Base-by-base conservation (phyloP, 2,113 vertebrate genomes). In the Trichechus manatus region DNA sequence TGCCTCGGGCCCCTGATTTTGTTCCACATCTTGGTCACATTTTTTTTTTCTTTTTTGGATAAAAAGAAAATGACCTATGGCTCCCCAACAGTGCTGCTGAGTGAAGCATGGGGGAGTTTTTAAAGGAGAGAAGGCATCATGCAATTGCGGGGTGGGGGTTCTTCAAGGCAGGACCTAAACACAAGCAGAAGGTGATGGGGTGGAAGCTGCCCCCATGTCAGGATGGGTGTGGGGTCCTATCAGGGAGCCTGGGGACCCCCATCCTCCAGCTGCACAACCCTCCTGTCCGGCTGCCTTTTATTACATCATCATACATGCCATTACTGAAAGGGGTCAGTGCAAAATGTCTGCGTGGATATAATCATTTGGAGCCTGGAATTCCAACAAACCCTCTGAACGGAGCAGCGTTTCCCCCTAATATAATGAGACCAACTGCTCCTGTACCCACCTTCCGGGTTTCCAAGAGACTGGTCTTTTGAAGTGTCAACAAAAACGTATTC, bases 351-450 rank as follows among this genome's bases (percentile, higher is more conserved):
- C 15, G 4, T 0, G 31, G 63, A 25, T 7, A 6, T 0, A 31
- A 8, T 31, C 11, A 9, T 1, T 50, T 0, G 5, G 5, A 39
- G 44, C 27, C 68, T 33, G 59, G 15, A 8, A 0, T 14, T 3
- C 14, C 53, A 80, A 0, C 0, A 1, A 29, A 15, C 53, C 29
- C 13, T 1, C 75, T 44, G 20, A 2, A 15, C 1, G 0, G 9
- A 9, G 36, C 0, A 0, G 19, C 9, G 8, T 1, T 9, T n/a
- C 13, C 36, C 47, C 59, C 78, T 31, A 0, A 4, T 1, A 9
- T 0, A 14, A 31, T 0, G 31, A 4, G 4, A 29, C 44, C 8
- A 5, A 0, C 36, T 9, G 15, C 2, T 0, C 29, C 14, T 53
- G 47, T 0, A 1, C 23, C 15, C 47, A 53, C 33, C 27, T 17